A percentile compares a stretch with the other conserved stretches of the same genome.
Evolutionary conservation across 30 jellyfish, hydroid and myxozoan genomes (phyloP).

Genomic region (Aurelia sp.): DNA sequence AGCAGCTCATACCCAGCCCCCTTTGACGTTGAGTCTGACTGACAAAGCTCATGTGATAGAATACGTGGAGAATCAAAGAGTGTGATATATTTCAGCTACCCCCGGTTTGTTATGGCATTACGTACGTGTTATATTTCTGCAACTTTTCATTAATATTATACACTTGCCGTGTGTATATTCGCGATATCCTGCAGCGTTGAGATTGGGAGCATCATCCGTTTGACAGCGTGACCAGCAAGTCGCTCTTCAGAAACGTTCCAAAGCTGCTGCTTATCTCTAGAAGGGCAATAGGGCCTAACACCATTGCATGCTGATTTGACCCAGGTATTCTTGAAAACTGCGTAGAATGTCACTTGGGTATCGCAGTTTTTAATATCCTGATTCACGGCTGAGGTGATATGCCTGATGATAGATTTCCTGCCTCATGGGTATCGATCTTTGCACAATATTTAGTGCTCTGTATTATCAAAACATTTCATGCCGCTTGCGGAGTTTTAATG

Average conservation of each 20-base stretch:
- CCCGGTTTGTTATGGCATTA: no score
- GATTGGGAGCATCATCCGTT: slow-evolving; percentile 8
- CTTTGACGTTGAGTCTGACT: no score
- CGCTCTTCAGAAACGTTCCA: not conserved
- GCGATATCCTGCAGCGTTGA: not conserved
- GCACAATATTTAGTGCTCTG: slow-evolving; percentile 7
- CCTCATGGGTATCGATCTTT: slow-evolving; percentile 20
- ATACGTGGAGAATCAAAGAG: no score
- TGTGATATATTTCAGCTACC: no score
- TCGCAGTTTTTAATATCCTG: slow-evolving; percentile 61
- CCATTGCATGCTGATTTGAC: slow-evolving; percentile 66
- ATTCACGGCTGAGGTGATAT: slow-evolving; percentile 1
- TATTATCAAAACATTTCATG: not conserved
- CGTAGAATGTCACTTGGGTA: slow-evolving; percentile 32
- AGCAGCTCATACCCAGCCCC: no score
- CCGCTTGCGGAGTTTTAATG: slow-evolving; percentile 1
- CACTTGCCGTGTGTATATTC: no score
- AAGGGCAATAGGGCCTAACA: slow-evolving; percentile 34
- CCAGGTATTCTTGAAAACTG: slow-evolving; percentile 44
- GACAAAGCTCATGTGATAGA: no score
- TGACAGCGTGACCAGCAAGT: slow-evolving; percentile 47
- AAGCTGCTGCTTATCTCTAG: slow-evolving; percentile 6
- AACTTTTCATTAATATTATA: no score
- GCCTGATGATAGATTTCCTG: slow-evolving; percentile 52
- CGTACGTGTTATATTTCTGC: no score